Base-by-base conservation (phyloP, 1,140 invertebrate species). In the Dreissena rostriformis region DNA sequence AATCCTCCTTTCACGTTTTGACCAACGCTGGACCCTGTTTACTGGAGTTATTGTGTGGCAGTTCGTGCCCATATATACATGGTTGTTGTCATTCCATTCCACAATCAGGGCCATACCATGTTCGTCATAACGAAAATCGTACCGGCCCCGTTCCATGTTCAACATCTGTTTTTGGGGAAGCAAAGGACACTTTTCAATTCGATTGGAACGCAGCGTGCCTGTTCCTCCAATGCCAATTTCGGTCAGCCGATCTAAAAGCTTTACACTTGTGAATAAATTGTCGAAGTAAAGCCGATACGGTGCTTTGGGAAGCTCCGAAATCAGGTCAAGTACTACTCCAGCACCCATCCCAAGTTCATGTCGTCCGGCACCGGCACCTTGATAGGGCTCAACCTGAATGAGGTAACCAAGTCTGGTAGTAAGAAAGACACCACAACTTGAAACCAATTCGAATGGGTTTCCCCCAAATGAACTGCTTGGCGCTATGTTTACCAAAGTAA, bases 351-450 rank as follows among this genome's bases (percentile, higher is more conserved):
- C 65, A 24, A 67, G 65, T 67, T 67, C 65, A 67, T 67, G 65
- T 8, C 65, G 65, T 24, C 65, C 65, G 24, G 65, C 24, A 53
- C 53, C 15, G 71, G 83, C 83, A 71, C 83, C 83, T 80, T 85
- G 75, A 67, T 85, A 85, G 19, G 75, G 68, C 74, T 85, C 78
- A 74, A 85, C 82, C 63, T 82, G 78, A 68, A 85, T 49, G 22
- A 55, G 39, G 53, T 80, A 85, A 17, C 83, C 83, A 29, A 85
- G 57, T 57, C 28, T 29, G 29, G 84, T 85, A 67, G 78, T 82
- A 39, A n/a, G 57, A n/a, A 39, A n/a, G 57, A n/a, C 68, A 73
- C 84, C 68, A 85, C 72, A 85, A 77, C 52, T 85, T 80, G 51
- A 52, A 80, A 12, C 67, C 77, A 74, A 74, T 55, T 22, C 53